phyloP scores from a whole-genome alignment of 2,113 vertebrate genomes.

The Actinemys pallida region DNA sequence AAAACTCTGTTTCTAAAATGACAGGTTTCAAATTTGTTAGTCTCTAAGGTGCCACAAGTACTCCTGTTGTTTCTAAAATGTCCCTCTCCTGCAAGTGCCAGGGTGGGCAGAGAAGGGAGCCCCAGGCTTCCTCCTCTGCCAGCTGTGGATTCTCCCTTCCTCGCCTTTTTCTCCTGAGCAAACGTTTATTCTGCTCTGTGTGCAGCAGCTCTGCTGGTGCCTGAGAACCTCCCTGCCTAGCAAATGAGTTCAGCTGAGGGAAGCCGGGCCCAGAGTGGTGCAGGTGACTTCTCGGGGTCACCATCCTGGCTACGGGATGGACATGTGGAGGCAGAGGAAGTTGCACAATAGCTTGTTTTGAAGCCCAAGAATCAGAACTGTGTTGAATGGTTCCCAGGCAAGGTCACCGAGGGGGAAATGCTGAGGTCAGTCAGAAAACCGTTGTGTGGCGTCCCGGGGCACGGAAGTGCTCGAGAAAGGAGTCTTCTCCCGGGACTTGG shows the following conservation, averaged over 20 bases:
- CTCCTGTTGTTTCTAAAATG: background rate
- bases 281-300: slow-evolving; percentile 67
- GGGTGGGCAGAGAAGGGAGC: background rate
- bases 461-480: background rate
- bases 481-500: background rate
- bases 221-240: slow-evolving; percentile 65
- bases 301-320: slow-evolving; percentile 53
- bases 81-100: background rate
- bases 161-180: background rate
- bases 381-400: slow-evolving; percentile 55
- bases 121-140: background rate
- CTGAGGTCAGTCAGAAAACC: slow-evolving; percentile 72
- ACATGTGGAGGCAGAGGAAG: slow-evolving; percentile 40
- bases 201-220: background rate
- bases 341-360: background rate
- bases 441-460: slow-evolving; percentile 38
- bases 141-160: background rate
- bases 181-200: slow-evolving; percentile 45
- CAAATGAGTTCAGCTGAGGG: background rate
- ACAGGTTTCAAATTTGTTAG: too few relatives aligned
- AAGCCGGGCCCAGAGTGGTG: slow-evolving; percentile 18
- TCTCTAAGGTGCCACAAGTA: too few relatives aligned
- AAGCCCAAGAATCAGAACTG: slow-evolving; percentile 62
- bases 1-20: background rate
- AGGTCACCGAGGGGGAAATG: slow-evolving; percentile 60